These are phyloP conservation scores for Orientallactaga sibirica DNA, from an alignment of 2,797 vertebrate species.

Conservation along the genomic window DNA sequence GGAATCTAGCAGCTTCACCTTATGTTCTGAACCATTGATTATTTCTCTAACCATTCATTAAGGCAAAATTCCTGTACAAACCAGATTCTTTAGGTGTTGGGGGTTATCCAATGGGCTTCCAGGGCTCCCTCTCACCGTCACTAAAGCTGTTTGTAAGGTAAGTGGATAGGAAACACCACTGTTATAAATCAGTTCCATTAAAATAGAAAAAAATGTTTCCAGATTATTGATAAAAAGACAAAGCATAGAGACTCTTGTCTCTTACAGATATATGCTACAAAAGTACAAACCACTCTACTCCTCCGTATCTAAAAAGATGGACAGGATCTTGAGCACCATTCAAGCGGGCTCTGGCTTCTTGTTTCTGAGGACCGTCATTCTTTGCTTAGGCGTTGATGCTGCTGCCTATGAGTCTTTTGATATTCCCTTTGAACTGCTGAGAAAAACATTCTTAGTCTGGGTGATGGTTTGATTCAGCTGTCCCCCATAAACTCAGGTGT, in stretches of 20 bases:
- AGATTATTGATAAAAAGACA: constrained; percentile 1
- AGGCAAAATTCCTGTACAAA: neutral
- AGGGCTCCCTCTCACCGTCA: neutral
- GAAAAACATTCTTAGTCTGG: neutral
- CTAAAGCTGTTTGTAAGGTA: neutral
- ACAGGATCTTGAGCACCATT: neutral
- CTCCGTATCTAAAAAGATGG: neutral
- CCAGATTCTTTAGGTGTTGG: constrained; percentile 9
- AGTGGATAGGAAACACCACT: constrained; percentile 15
- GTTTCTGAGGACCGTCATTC: constrained; percentile 41
- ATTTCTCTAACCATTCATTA: neutral
- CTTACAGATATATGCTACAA: neutral
- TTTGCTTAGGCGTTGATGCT: neutral
- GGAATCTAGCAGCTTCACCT: neutral
- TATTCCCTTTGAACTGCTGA: constrained; percentile 43
- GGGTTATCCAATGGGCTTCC: neutral
- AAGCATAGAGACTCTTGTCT: neutral
- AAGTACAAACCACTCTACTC: neutral
- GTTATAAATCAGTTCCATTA: constrained; percentile 3
- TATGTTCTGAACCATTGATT: neutral
- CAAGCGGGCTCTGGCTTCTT: neutral
- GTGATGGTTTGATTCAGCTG: too few relatives aligned
- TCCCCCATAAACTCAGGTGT: too few relatives aligned
- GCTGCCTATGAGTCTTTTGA: constrained; percentile 51
- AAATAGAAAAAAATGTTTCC: neutral